These are phyloP conservation scores for Leucophora obtusa DNA, from an alignment of 2,888 invertebrate genomes.

Conservation along the genomic window DNA sequence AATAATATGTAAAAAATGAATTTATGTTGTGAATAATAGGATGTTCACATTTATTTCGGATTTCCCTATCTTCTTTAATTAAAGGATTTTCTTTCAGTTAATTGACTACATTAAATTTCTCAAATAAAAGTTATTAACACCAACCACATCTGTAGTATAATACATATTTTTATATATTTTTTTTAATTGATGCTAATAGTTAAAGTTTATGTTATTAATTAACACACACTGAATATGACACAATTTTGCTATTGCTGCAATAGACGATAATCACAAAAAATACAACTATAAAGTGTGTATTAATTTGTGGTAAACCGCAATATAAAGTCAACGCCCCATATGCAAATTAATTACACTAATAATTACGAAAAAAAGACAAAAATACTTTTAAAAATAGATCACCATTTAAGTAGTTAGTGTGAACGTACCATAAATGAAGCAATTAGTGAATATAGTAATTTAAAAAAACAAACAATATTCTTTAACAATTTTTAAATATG, in stretches of 20 bases:
- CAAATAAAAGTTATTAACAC: background rate
- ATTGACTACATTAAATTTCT: background rate
- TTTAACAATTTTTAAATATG: background rate
- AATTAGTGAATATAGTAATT: background rate
- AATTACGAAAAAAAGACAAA: background rate
- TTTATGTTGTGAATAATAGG: no score
- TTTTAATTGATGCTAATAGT: background rate
- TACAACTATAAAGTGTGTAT: background rate
- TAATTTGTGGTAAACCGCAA: background rate
- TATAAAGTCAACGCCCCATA: background rate
- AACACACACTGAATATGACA: conserved; percentile 43
- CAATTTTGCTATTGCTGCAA: conserved; percentile 28
- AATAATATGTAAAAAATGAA: no score
- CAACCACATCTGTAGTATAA: background rate
- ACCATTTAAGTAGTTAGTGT: background rate
- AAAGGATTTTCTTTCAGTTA: background rate
- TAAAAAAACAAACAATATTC: background rate
- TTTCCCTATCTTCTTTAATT: no score
- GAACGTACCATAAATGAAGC: background rate
- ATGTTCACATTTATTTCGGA: no score
- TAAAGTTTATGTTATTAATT: conserved; percentile 31
- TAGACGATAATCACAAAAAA: background rate
- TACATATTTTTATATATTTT: background rate
- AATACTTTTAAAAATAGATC: background rate
- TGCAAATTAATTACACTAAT: background rate